Conservation (phyloP, 2,888 invertebrate genomes). For the Hipparchia semele region DNA sequence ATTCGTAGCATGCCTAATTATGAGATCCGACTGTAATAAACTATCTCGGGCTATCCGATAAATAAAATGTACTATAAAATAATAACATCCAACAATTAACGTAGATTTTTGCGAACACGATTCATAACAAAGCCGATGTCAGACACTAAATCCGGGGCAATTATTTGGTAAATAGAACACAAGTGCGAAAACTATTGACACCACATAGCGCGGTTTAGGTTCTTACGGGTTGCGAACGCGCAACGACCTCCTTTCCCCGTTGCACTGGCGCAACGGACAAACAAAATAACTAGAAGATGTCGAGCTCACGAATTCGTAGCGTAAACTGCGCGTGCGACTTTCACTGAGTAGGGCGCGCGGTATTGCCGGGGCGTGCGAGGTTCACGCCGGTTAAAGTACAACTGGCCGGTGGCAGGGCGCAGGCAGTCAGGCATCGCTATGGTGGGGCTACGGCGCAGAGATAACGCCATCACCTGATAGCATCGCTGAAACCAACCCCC, state of each 20-base stretch:
- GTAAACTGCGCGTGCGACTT: slow-evolving; percentile 75
- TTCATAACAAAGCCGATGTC: slow-evolving; percentile 19
- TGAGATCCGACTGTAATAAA: neutral
- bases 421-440: slow-evolving; percentile 44
- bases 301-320: slow-evolving; percentile 72
- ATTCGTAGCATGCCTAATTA: slow-evolving; percentile 49
- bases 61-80: neutral
- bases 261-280: slow-evolving; percentile 80
- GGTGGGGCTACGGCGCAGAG: slow-evolving; percentile 48
- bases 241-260: slow-evolving; percentile 80
- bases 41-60: neutral
- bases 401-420: slow-evolving; percentile 53
- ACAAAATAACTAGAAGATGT: slow-evolving; percentile 79
- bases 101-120: slow-evolving; percentile 22
- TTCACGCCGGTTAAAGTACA: slow-evolving; percentile 68
- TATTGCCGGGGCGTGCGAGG: slow-evolving; percentile 66
- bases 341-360: slow-evolving; percentile 67
- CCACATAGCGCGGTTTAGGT: slow-evolving; percentile 67
- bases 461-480: slow-evolving; percentile 61
- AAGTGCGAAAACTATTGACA: slow-evolving; percentile 54
- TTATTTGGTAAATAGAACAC: slow-evolving; percentile 60
- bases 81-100: slow-evolving; percentile 1
- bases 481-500: slow-evolving; percentile 63
- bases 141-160: slow-evolving; percentile 17
- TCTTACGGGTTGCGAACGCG: slow-evolving; percentile 56